phyloP scores from a whole-genome alignment of 2,888 invertebrate genomes.

The Euplexia lucipara region DNA sequence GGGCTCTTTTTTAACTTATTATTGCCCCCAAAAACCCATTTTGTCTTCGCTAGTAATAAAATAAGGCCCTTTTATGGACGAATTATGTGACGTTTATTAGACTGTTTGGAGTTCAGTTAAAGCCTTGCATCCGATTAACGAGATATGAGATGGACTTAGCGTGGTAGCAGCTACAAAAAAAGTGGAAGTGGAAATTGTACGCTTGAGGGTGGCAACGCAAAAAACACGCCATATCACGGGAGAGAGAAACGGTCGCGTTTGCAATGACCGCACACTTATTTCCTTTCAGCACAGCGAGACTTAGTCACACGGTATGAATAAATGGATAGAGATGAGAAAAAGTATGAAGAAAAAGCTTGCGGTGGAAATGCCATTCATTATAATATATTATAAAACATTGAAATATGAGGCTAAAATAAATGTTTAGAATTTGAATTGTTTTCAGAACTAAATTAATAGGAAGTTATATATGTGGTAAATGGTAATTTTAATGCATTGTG shows the following conservation, averaged over 20 bases:
- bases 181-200: slow-evolving; percentile 19
- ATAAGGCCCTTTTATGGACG: slow-evolving; percentile 70
- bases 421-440: too few species aligned
- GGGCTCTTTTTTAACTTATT: slow-evolving; percentile 83
- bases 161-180: slow-evolving; percentile 23
- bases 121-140: slow-evolving; percentile 53
- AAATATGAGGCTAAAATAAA: not conserved
- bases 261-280: slow-evolving; percentile 51
- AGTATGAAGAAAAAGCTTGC: not conserved
- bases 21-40: slow-evolving; percentile 80
- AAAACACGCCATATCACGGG: slow-evolving; percentile 26
- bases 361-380: slow-evolving; percentile 14
- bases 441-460: too few species aligned
- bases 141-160: slow-evolving; percentile 28
- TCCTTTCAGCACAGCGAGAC: slow-evolving; percentile 44
- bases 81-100: slow-evolving; percentile 72
- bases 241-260: slow-evolving; percentile 42
- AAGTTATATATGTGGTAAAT: too few species aligned
- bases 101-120: slow-evolving; percentile 56
- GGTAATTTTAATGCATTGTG: too few species aligned
- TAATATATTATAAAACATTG: not conserved
- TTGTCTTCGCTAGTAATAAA: slow-evolving; percentile 78
- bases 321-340: slow-evolving; percentile 18
- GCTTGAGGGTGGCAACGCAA: slow-evolving; percentile 37
- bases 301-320: slow-evolving; percentile 29